phyloP scores from a whole-genome alignment of 1,140 invertebrate species.

The Ephestia elutella region DNA sequence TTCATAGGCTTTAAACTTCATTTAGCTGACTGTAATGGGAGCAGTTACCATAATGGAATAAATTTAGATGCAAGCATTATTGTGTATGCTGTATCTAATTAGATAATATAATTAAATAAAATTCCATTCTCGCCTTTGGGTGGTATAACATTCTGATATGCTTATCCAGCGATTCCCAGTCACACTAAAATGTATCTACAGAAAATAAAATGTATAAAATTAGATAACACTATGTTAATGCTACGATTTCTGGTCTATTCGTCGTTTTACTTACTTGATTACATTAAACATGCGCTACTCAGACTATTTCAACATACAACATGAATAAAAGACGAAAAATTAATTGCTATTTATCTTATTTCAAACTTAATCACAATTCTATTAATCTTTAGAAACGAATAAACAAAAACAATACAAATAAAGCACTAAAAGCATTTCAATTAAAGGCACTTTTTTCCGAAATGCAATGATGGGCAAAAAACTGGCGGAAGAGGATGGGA shows the following conservation, averaged over 20 bases:
- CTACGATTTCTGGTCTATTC: not conserved
- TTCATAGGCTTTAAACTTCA: not conserved
- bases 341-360: no score
- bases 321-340: not conserved
- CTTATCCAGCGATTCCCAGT: slow-evolving; percentile 27
- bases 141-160: slow-evolving; percentile 45
- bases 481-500: slow-evolving; percentile 67
- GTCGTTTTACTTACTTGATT: slow-evolving; percentile 17
- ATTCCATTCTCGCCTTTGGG: slow-evolving; percentile 52
- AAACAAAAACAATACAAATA: not conserved
- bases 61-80: slow-evolving; percentile 54
- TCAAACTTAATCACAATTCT: no score
- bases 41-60: slow-evolving; percentile 27
- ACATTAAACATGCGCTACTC: slow-evolving; percentile 18
- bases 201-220: slow-evolving; percentile 5
- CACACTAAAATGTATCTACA: slow-evolving; percentile 11
- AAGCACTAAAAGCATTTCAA: slow-evolving; percentile 50
- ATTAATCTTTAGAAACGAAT: no score
- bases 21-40: not conserved
- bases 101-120: slow-evolving; percentile 55
- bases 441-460: slow-evolving; percentile 53
- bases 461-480: slow-evolving; percentile 57
- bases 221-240: slow-evolving; percentile 3
- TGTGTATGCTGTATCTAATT: slow-evolving; percentile 57
- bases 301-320: not conserved